A percentile compares a stretch with the other conserved stretches of the same genome.
Conservation (phyloP, 1,140 invertebrate genomes). For the Ectropis grisescens region DNA sequence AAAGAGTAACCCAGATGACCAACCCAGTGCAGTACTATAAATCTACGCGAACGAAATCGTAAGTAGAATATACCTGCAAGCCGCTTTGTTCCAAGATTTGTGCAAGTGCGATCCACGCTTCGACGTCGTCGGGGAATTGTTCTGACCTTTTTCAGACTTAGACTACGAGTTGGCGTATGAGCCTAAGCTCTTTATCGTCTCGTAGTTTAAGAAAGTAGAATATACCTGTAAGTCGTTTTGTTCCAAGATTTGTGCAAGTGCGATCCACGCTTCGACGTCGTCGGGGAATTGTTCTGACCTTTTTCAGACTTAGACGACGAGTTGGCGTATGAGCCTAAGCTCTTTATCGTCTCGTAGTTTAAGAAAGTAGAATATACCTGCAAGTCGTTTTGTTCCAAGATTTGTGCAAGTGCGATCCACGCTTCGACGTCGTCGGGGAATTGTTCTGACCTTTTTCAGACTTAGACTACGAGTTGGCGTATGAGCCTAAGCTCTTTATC, state of each 20-base stretch:
- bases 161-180: conserved; percentile 95
- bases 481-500: conserved; percentile 99
- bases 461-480: conserved; percentile 91
- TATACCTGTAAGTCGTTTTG: conserved; percentile 91
- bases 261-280: conserved; percentile 99
- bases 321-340: conserved; percentile 96
- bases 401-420: conserved; percentile 99
- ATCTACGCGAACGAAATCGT: too few relatives aligned
- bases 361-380: too few relatives aligned
- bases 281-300: conserved; percentile 98
- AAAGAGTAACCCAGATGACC: too few relatives aligned
- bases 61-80: conserved; percentile 84
- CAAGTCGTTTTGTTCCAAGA: conserved; percentile 95
- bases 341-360: conserved; percentile 99
- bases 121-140: conserved; percentile 97
- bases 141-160: conserved; percentile 95
- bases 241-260: conserved; percentile 97
- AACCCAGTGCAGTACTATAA: too few relatives aligned
- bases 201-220: too few relatives aligned
- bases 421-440: conserved; percentile 99
- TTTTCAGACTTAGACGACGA: conserved; percentile 90
- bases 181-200: conserved; percentile 99
- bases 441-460: conserved; percentile 97
- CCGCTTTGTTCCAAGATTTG: conserved; percentile 98
- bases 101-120: conserved; percentile 99